phyloP scores from a whole-genome alignment of 2,888 invertebrate genomes.

The Caenorhabditis sp. region DNA sequence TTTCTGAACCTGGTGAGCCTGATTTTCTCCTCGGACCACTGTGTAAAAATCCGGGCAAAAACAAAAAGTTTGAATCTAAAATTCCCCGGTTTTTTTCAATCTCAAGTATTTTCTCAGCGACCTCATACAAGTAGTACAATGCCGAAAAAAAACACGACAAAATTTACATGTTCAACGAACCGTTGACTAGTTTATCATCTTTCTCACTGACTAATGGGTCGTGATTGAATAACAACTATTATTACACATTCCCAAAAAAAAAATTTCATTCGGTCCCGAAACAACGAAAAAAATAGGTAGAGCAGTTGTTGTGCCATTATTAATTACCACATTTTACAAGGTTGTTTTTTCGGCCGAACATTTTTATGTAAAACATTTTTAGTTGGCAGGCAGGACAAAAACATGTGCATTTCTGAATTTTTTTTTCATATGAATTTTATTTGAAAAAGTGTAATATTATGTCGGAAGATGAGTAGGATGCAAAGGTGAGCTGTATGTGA shows the following conservation, averaged over 20 bases:
- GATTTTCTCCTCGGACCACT: no score
- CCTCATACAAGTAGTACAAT: no score
- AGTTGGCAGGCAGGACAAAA: background rate
- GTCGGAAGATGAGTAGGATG: slow-evolving; percentile 15
- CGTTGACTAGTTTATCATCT: background rate
- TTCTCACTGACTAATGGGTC: background rate
- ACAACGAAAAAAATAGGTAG: background rate
- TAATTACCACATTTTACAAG: background rate
- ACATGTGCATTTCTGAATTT: slow-evolving; percentile 27
- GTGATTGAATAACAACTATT: background rate
- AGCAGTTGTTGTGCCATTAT: background rate
- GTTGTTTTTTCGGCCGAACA: background rate
- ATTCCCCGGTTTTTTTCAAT: no score
- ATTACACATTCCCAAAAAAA: background rate
- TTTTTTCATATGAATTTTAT: slow-evolving; percentile 6
- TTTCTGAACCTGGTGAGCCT: no score
- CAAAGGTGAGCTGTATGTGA: background rate
- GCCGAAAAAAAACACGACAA: no score
- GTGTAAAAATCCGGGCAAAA: no score
- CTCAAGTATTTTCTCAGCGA: no score
- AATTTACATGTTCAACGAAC: background rate
- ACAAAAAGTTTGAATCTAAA: no score
- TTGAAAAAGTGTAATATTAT: slow-evolving; percentile 12
- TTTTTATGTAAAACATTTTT: background rate
- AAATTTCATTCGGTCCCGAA: background rate